Base-by-base conservation (phyloP, 2,888 invertebrate genomes). In the Hecatera dysodea region DNA sequence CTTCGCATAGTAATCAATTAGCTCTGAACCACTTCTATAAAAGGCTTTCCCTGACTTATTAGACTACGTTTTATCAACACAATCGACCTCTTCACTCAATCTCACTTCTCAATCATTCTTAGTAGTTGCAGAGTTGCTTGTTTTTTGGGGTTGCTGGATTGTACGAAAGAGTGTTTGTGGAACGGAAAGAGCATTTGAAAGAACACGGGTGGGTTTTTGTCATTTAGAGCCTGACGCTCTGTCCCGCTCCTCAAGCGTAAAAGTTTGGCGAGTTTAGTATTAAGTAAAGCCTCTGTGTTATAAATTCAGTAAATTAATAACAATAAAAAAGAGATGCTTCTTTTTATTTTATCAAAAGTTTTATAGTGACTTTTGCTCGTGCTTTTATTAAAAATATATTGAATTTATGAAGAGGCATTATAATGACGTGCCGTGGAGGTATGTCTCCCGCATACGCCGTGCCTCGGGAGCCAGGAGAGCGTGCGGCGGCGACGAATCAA, bases 401-500 rank as follows among this genome's bases (percentile, higher is more conserved):
- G 27, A 42, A 42, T 55, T 24, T 59, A 66, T 66, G 67, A 44
- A 48, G 36, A 52, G 27, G 57, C 24, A 33, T 55, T 50, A 39
- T 78, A 57, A 61, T 53, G 63, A 55, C 36, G 73, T 36, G 46
- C 33, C 27, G 56, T 46, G 46, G 50, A 42, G 64, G 72, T 75
- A 72, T 76, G 70, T 60, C 42, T 12, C 39, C 33, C 19, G 48
- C 39, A 22, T 42, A 36, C 22, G 24, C n/a, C 36, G 19, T 42
- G 68, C 36, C 67, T 29, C 76, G 70, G 69, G 57, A 67, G 70
- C 65, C 29, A 46, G 53, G 53, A 39, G 39, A 24, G 29, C 42
- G 61, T 67, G 59, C 50, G 59, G 44, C 59, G 63, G 55, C 60
- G 86, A 87, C 87, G 86, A 90, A 89, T 91, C 89, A 90, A 90